Percentiles rank a stretch among this genome's conserved stretches.
Evolutionary conservation across 2,113 vertebrate species (phyloP).

Genomic region (Atractosteus spatula): DNA sequence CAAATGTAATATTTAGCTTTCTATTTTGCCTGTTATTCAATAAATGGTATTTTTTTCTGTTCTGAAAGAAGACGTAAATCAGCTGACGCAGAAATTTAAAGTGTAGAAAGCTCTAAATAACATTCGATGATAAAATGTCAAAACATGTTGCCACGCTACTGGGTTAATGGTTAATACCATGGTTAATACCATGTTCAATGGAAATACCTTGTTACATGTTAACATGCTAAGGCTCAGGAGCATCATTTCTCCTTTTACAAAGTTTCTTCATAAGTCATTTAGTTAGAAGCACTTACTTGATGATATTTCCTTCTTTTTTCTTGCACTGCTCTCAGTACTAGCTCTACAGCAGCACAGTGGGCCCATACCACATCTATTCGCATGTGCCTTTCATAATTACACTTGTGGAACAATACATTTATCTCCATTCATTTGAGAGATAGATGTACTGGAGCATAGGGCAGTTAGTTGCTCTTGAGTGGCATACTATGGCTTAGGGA

Average conservation of each 20-base stretch:
- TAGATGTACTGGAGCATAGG: conserved; percentile 58
- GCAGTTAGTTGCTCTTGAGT: conserved; percentile 48
- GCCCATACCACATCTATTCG: conserved; percentile 32
- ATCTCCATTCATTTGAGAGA: conserved; percentile 54
- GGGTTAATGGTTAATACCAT: not conserved
- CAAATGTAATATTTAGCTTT: conserved; percentile 20
- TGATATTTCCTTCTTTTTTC: too few relatives aligned
- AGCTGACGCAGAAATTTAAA: not conserved
- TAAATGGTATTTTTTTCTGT: too few relatives aligned
- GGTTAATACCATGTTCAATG: too few relatives aligned
- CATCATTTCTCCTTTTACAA: too few relatives aligned
- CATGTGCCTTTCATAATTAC: conserved; percentile 35
- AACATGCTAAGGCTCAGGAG: too few relatives aligned
- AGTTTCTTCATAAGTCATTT: too few relatives aligned
- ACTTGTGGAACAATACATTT: conserved; percentile 48
- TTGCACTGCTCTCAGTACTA: too few relatives aligned
- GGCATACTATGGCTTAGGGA: conserved; percentile 11
- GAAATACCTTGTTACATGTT: too few relatives aligned
- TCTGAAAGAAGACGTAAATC: too few relatives aligned
- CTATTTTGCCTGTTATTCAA: too few relatives aligned
- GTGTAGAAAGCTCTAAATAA: not conserved
- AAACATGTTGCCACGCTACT: not conserved
- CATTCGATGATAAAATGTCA: not conserved
- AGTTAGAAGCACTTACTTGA: too few relatives aligned
- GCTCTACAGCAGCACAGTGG: not conserved